Base-by-base conservation (phyloP, 37 sponge, comb jelly and placozoan genomes). In the Spongilla lacustris region DNA sequence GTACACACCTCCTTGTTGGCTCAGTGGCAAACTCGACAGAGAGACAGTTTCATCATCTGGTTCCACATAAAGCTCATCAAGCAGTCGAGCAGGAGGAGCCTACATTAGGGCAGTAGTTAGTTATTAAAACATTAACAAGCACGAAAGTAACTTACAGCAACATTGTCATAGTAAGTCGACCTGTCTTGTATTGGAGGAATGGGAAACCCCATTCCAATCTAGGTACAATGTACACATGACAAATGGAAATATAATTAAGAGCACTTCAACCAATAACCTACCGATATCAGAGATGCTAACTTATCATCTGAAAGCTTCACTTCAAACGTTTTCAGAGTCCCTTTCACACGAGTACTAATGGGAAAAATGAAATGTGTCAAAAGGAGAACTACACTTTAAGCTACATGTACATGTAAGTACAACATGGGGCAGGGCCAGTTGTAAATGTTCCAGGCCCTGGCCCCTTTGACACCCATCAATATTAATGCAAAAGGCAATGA, bases 141-240 rank as follows among this genome's bases (percentile, higher is more conserved):
- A 10, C 5, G 29, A 27, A 72, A 28, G 12, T 36, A 10, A 50
- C 88, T 85, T 74, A 92, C 93, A 8, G 93, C 90, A 35, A 93
- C 68, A 21, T 89, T 72, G 33, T 87, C 68, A 49, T 90, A 90
- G 48, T 79, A 71, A 12, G 77, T 50, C 0, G 78, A 81, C 30
- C 58, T 75, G 66, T 90, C 84, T 34, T 30, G 73, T 28, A 93
- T 84, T 0, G 94, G 74, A 12, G 94, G 94, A 25, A 82, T 66
- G 69, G 94, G 94, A 17, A 84, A 71, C 73, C 58, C 58, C 14
- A 10, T 17, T 19, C 58, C 58, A 17, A 58, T 58, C 85, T 69
- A 83, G 68, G 86, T 38, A 41, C 26, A 29, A 66, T 78, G 25
- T 38, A 35, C 50, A 2, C 24, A 49, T 50, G 2, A 41, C 4